Base-by-base conservation (phyloP, 1,140 invertebrate genomes). In the Ostrea edulis region DNA sequence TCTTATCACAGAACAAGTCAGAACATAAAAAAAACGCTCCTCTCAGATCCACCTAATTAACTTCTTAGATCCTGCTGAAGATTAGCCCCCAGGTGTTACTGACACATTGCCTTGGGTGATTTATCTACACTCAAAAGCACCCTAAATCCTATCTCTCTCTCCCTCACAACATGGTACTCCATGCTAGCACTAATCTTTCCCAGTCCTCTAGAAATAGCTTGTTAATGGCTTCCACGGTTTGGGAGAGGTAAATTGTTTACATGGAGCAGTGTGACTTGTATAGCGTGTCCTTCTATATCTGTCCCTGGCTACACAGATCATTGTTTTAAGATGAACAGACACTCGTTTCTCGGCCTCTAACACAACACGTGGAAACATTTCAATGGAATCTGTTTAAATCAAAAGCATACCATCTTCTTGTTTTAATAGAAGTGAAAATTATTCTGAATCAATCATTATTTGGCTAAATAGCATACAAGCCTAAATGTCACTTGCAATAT, bases 41-140 rank as follows among this genome's bases (percentile, higher is more conserved):
- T 14, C 9, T 14, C 12, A 35, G 29, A 77, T 77, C 68, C 68
- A 25, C 29, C 68, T 77, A 77, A 77, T 44, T 77, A 35, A 77
- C 68, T 77, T 25, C 25, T 11, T 77, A 29, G 68, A 77, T 77
- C 68, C 68, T 25, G 22, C 11, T 3, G 22, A 25, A 77, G 68
- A 77, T 77, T 29, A 77, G 68, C 68, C 8, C 68, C 68, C 68
- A 77, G 68, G 68, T 77, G 68, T 35, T 77, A 77, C 55, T 14
- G 29, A 77, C 68, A 77, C 68, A 77, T 77, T 77, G 68, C 68
- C 68, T 25, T 12, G 22, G 29, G 5, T 62, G 55, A 62, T 62
- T 62, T 62, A 62, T 62, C 12, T 62, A 62, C 17, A 12, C 2
- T 44, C 20, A 77, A 12, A 62, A 20, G 55, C 55, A 62, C 55